These are phyloP conservation scores for Camarhynchus parvulus DNA, from an alignment of 2,113 vertebrate species.

Conservation along the genomic window DNA sequence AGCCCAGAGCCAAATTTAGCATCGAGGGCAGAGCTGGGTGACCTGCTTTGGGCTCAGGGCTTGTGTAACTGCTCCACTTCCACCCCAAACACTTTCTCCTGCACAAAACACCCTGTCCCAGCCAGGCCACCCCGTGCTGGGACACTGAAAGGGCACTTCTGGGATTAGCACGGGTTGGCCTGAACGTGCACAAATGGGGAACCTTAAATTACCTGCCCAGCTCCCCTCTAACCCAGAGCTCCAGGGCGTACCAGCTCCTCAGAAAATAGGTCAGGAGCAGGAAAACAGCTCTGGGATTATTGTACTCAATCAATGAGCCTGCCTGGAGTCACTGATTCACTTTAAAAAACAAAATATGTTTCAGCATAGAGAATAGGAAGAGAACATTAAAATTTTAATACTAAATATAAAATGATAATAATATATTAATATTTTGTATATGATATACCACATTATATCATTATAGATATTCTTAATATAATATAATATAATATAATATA, in stretches of 20 bases:
- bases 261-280: slow-evolving; percentile 27
- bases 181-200: neutral
- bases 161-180: neutral
- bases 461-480: too few species aligned
- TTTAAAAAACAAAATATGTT: accelerated
- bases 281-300: neutral
- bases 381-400: neutral
- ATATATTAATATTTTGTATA: neutral
- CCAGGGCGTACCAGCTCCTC: neutral
- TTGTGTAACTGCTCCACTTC: slow-evolving; percentile 5
- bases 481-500: too few species aligned
- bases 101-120: neutral
- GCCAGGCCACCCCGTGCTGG: neutral
- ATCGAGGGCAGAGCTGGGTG: neutral
- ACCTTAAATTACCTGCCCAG: neutral
- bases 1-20: neutral
- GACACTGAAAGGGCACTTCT: neutral
- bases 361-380: neutral
- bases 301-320: neutral
- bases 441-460: too few species aligned
- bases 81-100: neutral
- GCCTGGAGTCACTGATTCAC: neutral
- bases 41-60: neutral
- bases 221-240: neutral
- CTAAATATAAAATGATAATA: neutral